A percentile compares a stretch with the other conserved stretches of the same genome.
Conservation (phyloP, 2,113 vertebrate genomes). For the Chaetorhynchus papuensis region DNA sequence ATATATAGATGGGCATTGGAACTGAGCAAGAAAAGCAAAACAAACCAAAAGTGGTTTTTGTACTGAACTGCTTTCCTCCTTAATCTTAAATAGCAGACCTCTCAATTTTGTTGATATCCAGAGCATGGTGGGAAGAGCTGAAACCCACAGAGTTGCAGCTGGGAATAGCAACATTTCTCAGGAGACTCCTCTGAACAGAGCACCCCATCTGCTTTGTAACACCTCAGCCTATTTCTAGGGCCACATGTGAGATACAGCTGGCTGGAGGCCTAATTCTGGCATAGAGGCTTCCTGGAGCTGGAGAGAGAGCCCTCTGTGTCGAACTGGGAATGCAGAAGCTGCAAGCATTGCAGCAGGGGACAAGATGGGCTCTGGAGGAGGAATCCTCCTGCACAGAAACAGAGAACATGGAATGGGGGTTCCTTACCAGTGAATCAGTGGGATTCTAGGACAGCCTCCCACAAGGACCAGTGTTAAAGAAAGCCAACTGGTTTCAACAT, state of each 20-base stretch:
- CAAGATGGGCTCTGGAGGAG: not conserved
- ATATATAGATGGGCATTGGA: not conserved
- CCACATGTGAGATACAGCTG: not conserved
- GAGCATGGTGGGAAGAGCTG: not conserved
- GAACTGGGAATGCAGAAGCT: not conserved
- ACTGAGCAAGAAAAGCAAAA: not conserved
- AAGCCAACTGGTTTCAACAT: not conserved
- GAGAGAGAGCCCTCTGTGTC: not conserved
- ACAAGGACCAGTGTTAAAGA: not conserved
- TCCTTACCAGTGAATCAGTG: not conserved
- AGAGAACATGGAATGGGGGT: accelerated
- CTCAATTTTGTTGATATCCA: not conserved
- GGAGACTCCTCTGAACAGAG: not conserved
- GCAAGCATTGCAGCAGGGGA: not conserved
- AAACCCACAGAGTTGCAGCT: not conserved
- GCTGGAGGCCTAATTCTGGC: not conserved
- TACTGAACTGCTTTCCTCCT: not conserved
- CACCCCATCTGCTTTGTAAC: not conserved
- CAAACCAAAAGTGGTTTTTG: not conserved
- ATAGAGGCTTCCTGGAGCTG: not conserved
- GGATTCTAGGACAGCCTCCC: not conserved
- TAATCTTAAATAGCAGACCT: not conserved
- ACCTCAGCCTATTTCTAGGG: not conserved
- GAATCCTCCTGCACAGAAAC: not conserved
- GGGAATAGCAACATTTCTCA: not conserved